Conservation (phyloP, 2,113 vertebrate genomes). For the Xiphophorus maculatus region DNA sequence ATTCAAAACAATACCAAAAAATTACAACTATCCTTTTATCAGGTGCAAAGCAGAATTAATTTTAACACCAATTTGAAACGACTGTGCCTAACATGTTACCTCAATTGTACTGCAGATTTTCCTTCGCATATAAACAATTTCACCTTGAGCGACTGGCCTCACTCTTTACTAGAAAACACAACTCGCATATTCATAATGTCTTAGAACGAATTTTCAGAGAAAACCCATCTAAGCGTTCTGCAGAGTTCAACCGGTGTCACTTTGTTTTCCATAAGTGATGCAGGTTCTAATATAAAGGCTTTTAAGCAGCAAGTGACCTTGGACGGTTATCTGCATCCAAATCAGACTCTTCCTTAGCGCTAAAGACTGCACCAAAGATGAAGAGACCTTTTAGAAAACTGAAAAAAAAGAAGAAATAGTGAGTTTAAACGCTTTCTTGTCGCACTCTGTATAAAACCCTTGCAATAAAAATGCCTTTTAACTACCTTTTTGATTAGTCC, state of each 20-base stretch:
- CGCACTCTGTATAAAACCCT: constrained; percentile 44
- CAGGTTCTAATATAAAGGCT: constrained; percentile 42
- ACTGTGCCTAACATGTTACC: neutral
- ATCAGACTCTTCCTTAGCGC: constrained; percentile 60
- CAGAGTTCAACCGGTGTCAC: constrained; percentile 30
- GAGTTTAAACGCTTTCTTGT: constrained; percentile 36
- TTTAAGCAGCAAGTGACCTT: constrained; percentile 53
- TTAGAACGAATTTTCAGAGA: constrained; percentile 36
- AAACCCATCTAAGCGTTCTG: constrained; percentile 39
- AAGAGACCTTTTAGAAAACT: constrained; percentile 24
- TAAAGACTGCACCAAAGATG: constrained; percentile 30
- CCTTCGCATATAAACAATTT: constrained; percentile 10
- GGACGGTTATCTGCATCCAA: constrained; percentile 58
- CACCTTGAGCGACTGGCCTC: constrained; percentile 18
- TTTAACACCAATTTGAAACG: neutral
- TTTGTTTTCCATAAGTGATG: constrained; percentile 47
- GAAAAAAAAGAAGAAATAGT: neutral
- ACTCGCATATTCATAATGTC: constrained; percentile 8
- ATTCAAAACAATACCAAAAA: neutral
- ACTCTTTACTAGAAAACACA: neutral
- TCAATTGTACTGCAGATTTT: constrained; percentile 3
- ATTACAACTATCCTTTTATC: neutral
- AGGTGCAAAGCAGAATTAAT: constrained; percentile 1
- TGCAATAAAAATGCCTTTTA: constrained; percentile 32
- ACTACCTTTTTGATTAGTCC: constrained; percentile 55